phyloP scores from a whole-genome alignment of 2,113 vertebrate genomes.

The Campylorhamphus procurvoides region DNA sequence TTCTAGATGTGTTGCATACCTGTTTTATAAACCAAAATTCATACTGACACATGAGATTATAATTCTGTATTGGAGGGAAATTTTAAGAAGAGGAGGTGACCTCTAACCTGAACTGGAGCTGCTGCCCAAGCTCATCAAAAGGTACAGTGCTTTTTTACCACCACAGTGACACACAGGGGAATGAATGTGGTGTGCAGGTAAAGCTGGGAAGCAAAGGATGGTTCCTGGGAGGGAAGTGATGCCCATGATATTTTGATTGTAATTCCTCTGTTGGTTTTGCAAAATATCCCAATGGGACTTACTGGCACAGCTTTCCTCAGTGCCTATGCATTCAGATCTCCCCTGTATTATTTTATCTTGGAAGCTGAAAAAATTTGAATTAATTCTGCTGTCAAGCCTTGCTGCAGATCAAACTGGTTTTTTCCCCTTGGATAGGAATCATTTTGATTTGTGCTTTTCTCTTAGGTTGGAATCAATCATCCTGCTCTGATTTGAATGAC shows the following conservation, averaged over 20 bases:
- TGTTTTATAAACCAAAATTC: conserved; percentile 77
- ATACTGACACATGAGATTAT: conserved; percentile 64
- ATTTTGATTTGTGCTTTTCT: conserved; percentile 28
- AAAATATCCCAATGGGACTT: not conserved
- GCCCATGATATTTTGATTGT: not conserved
- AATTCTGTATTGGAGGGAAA: conserved; percentile 48
- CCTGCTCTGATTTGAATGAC: conserved; percentile 50
- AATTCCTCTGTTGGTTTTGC: not conserved
- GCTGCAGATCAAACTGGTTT: not conserved
- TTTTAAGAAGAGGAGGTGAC: not conserved
- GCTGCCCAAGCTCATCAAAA: not conserved
- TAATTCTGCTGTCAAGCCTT: not conserved
- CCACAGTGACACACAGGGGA: not conserved
- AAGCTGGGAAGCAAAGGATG: not conserved
- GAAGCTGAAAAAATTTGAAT: not conserved
- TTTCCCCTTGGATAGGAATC: not conserved
- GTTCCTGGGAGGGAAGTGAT: not conserved
- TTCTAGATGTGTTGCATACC: conserved; percentile 74
- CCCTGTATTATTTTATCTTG: not conserved
- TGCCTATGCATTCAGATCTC: not conserved
- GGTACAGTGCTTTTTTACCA: not conserved
- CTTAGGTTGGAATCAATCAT: conserved; percentile 31
- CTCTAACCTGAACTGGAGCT: not conserved
- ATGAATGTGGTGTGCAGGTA: not conserved
- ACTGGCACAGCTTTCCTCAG: not conserved